Conservation (phyloP, 2,797 vertebrate species). For the Takifugu ocellatus region DNA sequence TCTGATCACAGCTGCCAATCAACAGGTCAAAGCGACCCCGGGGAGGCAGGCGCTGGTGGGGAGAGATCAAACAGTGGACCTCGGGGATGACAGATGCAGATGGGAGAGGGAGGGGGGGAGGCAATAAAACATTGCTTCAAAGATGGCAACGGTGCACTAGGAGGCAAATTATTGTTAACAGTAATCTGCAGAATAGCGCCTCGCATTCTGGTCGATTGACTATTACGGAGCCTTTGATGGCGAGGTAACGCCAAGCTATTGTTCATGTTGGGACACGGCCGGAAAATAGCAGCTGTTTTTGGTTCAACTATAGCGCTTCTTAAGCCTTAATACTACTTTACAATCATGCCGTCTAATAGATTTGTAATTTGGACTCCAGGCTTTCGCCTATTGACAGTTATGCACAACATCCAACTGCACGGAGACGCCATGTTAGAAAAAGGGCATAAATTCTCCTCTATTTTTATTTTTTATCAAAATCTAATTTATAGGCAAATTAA, state of each 20-base stretch:
- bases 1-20: conserved; percentile 82
- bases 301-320: conserved; percentile 54
- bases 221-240: conserved; percentile 77
- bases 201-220: conserved; percentile 78
- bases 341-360: conserved; percentile 67
- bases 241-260: conserved; percentile 65
- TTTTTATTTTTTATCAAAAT: no score
- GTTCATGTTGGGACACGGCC: conserved; percentile 66
- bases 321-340: conserved; percentile 65
- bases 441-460: no score
- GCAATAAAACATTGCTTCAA: conserved; percentile 79
- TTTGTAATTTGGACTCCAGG: conserved; percentile 59
- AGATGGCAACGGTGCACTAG: conserved; percentile 73
- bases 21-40: conserved; percentile 79
- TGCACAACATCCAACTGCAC: conserved; percentile 25
- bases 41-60: conserved; percentile 71
- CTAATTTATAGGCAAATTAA: no score
- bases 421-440: neutral
- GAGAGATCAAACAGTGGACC: conserved; percentile 77
- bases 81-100: conserved; percentile 77
- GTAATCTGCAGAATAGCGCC: conserved; percentile 76
- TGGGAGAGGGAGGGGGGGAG: conserved; percentile 43
- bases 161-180: conserved; percentile 80
- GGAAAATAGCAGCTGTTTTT: conserved; percentile 65
- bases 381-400: conserved; percentile 37